A percentile compares a stretch with the other conserved stretches of the same genome.
These are phyloP conservation scores for Drosophila demipolita DNA, from an alignment of 2,888 invertebrate genomes.

Conservation along the genomic window DNA sequence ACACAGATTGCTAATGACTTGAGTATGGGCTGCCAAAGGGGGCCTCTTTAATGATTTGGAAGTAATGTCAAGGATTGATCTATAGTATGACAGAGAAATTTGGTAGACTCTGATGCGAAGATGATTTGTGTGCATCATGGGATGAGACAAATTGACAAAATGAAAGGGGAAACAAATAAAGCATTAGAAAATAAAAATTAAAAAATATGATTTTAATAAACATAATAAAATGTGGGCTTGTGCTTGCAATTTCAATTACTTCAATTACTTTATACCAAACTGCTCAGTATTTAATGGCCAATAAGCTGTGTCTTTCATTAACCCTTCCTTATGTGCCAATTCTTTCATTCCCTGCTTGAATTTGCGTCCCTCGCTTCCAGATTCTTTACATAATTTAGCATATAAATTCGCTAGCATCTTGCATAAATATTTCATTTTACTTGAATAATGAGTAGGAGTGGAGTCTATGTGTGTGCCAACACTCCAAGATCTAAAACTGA, in stretches of 20 bases:
- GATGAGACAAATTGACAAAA: neutral
- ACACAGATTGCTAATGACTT: slow-evolving; percentile 63
- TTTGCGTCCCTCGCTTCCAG: neutral
- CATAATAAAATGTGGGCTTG: neutral
- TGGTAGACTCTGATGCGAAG: slow-evolving; percentile 7
- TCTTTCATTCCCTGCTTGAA: neutral
- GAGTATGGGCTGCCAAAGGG: slow-evolving; percentile 26
- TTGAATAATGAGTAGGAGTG: slow-evolving; percentile 28
- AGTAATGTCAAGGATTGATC: slow-evolving; percentile 65
- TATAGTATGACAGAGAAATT: slow-evolving; percentile 34
- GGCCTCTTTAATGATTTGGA: slow-evolving; percentile 59
- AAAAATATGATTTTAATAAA: neutral
- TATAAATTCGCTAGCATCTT: slow-evolving; percentile 27
- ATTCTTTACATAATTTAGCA: slow-evolving; percentile 41
- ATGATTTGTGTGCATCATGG: neutral
- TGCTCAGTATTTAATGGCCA: neutral
- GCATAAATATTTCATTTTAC: slow-evolving; percentile 43
- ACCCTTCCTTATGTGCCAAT: neutral
- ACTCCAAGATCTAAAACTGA: neutral
- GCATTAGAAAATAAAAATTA: neutral
- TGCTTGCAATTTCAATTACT: neutral
- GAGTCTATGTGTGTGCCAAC: neutral
- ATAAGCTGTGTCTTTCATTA: neutral
- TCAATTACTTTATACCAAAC: neutral
- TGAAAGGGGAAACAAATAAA: neutral